Conservation (phyloP, 2,888 invertebrate genomes). For the Acronicta aceris region DNA sequence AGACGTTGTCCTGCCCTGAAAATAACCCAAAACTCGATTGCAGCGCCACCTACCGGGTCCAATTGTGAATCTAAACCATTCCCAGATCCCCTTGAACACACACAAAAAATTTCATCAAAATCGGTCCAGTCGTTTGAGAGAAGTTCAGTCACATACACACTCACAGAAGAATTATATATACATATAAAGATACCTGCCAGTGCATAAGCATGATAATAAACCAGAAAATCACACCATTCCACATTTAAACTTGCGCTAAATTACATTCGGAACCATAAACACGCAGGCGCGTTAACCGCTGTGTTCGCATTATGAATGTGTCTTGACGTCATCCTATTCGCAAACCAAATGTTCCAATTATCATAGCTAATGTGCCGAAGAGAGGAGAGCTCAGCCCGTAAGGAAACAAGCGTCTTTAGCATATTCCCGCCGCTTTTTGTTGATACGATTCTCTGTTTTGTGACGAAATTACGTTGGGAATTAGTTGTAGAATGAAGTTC, state of each 20-base stretch:
- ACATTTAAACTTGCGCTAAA: conserved; percentile 64
- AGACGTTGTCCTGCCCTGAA: no score
- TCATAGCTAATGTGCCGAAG: conserved; percentile 85
- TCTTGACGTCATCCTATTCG: conserved; percentile 77
- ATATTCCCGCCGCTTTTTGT: conserved; percentile 57
- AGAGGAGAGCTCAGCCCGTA: conserved; percentile 60
- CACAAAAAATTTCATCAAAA: no score
- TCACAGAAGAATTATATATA: no score
- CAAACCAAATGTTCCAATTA: conserved; percentile 87
- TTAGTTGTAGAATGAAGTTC: conserved; percentile 29
- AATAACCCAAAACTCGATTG: no score
- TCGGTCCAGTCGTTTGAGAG: no score
- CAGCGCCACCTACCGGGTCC: no score
- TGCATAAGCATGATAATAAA: conserved; percentile 47
- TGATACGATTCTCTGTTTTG: conserved; percentile 53
- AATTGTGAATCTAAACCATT: no score
- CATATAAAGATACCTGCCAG: conserved; percentile 16
- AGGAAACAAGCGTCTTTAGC: conserved; percentile 60
- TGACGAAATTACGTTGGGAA: conserved; percentile 43
- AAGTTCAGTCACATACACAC: no score
- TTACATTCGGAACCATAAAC: conserved; percentile 72
- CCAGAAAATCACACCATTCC: conserved; percentile 51
- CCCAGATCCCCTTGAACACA: no score
- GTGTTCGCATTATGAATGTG: conserved; percentile 68
- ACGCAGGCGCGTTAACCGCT: conserved; percentile 68